A percentile compares a stretch with the other conserved stretches of the same genome.
phyloP scores from a whole-genome alignment of 1,140 invertebrate species.

The Hycleus phaleratus region DNA sequence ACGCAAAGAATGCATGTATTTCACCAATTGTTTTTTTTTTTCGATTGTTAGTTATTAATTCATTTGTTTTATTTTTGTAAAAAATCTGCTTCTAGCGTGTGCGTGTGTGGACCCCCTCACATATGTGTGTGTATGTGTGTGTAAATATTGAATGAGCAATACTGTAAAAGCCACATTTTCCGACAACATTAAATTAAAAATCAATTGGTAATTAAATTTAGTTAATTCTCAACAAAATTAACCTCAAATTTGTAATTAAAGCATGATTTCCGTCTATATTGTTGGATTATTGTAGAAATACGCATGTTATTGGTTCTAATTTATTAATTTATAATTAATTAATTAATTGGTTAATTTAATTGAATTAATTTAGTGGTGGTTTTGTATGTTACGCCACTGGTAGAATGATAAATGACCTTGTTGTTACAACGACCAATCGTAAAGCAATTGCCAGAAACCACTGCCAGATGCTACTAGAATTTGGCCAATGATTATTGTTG shows the following conservation, averaged over 20 bases:
- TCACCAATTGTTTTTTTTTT: no score
- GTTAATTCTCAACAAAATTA: conserved; percentile 9
- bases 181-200: conserved; percentile 36
- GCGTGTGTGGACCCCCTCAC: neutral
- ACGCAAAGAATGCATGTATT: no score
- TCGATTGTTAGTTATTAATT: no score
- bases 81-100: neutral
- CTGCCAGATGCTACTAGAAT: conserved; percentile 36
- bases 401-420: neutral
- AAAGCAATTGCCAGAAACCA: conserved; percentile 32
- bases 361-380: neutral
- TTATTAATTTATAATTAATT: neutral
- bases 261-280: neutral
- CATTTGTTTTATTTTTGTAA: neutral
- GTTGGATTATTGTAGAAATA: neutral
- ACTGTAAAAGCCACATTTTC: conserved; percentile 38
- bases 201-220: conserved; percentile 30
- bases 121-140: conserved; percentile 5
- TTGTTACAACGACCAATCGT: conserved; percentile 19
- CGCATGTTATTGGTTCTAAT: neutral
- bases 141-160: conserved; percentile 26
- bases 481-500: conserved; percentile 32
- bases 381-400: conserved; percentile 18
- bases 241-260: neutral
- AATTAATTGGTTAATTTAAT: neutral